Percentiles rank a stretch among this genome's conserved stretches.
Conservation (phyloP, 1,140 invertebrate species). For the Limonius californicus region DNA sequence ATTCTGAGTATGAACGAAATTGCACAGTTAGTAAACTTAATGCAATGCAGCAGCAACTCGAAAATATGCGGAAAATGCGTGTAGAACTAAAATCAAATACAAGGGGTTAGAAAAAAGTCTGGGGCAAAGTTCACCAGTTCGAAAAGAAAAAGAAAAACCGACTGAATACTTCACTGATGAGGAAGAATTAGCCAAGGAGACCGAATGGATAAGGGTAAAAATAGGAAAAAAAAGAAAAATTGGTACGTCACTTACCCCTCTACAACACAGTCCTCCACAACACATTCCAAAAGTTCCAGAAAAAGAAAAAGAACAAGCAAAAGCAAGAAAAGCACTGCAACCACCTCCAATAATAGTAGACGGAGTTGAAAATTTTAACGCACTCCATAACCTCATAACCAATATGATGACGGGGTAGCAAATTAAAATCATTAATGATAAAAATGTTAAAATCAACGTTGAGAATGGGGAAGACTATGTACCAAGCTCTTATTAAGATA, state of each 20-base stretch:
- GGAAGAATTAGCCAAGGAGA: too few relatives aligned
- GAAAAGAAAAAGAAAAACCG: not conserved
- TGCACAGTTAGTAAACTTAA: too few relatives aligned
- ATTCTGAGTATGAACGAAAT: too few relatives aligned
- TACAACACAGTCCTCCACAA: slow-evolving; percentile 1
- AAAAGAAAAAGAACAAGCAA: slow-evolving; percentile 7
- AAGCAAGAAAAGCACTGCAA: slow-evolving; percentile 1
- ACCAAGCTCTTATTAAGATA: too few relatives aligned
- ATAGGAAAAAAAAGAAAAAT: slow-evolving; percentile 4
- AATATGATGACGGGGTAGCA: slow-evolving; percentile 3
- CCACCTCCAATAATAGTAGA: not conserved
- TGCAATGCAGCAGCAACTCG: too few relatives aligned
- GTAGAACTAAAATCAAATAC: too few relatives aligned
- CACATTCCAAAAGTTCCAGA: not conserved
- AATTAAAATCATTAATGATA: too few relatives aligned
- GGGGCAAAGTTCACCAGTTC: not conserved
- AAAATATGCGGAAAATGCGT: too few relatives aligned
- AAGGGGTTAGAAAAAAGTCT: too few relatives aligned
- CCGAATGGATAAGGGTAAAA: too few relatives aligned
- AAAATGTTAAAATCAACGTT: slow-evolving; percentile 3
- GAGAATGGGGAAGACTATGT: too few relatives aligned
- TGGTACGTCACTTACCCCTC: too few relatives aligned
- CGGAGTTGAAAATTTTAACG: not conserved
- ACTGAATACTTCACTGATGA: slow-evolving; percentile 13
- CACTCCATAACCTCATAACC: not conserved